A percentile compares a stretch with the other conserved stretches of the same genome.
phyloP scores from a whole-genome alignment of 1,140 invertebrate genomes.

The Drosophila nasuta region DNA sequence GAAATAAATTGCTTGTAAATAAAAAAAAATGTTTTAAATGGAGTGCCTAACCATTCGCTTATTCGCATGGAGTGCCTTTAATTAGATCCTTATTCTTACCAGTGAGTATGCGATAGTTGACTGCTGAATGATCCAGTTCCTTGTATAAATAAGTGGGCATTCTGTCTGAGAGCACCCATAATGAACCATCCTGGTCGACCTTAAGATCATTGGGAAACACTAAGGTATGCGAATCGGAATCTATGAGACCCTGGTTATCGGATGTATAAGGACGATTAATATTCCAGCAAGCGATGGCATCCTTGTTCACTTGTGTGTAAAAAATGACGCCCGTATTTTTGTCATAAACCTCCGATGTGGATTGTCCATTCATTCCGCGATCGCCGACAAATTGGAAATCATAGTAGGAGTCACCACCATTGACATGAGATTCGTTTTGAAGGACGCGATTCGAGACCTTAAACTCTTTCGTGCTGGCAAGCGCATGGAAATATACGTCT shows the following conservation, averaged over 20 bases:
- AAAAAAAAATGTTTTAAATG: conserved; percentile 17
- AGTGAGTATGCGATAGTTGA: conserved; percentile 89
- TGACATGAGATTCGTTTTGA: conserved; percentile 88
- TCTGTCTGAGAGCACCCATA: conserved; percentile 90
- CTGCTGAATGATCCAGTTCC: conserved; percentile 86
- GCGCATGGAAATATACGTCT: conserved; percentile 91
- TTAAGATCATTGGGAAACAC: conserved; percentile 90
- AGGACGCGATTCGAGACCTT: conserved; percentile 89
- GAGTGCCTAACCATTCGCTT: conserved; percentile 16
- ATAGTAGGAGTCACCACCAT: conserved; percentile 87
- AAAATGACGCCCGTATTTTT: conserved; percentile 90
- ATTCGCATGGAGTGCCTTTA: conserved; percentile 86
- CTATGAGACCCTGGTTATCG: conserved; percentile 88
- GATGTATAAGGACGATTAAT: conserved; percentile 87
- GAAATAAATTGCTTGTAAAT: conserved; percentile 64
- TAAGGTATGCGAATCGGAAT: conserved; percentile 87
- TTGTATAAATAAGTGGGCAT: conserved; percentile 88
- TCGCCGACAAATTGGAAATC: conserved; percentile 90
- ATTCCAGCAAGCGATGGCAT: conserved; percentile 90
- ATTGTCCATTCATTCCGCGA: conserved; percentile 89
- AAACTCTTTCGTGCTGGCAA: conserved; percentile 91
- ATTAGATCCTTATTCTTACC: conserved; percentile 87
- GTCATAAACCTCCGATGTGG: conserved; percentile 90
- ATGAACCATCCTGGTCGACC: conserved; percentile 86
- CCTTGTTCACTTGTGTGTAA: conserved; percentile 89